Evolutionary conservation across 2,113 vertebrate genomes (phyloP).

Genomic region (Malurus elegans): DNA sequence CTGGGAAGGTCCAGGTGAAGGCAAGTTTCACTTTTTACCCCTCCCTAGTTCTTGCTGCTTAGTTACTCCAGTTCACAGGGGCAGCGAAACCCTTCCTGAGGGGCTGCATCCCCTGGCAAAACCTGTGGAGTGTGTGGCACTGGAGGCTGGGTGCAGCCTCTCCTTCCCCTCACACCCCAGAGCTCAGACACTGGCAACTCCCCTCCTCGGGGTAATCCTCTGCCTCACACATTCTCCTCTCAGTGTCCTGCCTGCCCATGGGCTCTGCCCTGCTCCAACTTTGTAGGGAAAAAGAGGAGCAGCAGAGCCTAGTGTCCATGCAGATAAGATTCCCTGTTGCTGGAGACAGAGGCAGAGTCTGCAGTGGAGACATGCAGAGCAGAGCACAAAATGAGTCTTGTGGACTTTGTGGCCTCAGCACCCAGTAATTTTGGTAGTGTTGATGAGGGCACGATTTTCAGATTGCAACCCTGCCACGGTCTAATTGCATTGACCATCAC

Average conservation of each 20-base stretch:
- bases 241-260: rapidly evolving
- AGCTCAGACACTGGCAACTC: not conserved
- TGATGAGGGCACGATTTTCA: not conserved
- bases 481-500: not conserved
- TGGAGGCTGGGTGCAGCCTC: not conserved
- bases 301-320: not conserved
- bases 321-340: not conserved
- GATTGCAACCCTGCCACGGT: rapidly evolving
- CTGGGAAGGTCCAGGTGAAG: not conserved
- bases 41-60: not conserved
- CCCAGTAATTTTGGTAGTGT: not conserved
- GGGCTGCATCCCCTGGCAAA: not conserved
- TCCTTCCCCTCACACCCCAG: not conserved
- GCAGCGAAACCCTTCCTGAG: not conserved
- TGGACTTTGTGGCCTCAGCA: not conserved
- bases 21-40: not conserved
- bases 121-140: not conserved
- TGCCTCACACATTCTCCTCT: not conserved
- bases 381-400: not conserved
- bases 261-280: not conserved
- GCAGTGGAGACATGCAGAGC: not conserved
- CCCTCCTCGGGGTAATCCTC: not conserved
- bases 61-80: not conserved
- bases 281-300: not conserved
- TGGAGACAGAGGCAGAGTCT: not conserved